phyloP scores from a whole-genome alignment of 2,888 invertebrate genomes.

The Melolontha melolontha region DNA sequence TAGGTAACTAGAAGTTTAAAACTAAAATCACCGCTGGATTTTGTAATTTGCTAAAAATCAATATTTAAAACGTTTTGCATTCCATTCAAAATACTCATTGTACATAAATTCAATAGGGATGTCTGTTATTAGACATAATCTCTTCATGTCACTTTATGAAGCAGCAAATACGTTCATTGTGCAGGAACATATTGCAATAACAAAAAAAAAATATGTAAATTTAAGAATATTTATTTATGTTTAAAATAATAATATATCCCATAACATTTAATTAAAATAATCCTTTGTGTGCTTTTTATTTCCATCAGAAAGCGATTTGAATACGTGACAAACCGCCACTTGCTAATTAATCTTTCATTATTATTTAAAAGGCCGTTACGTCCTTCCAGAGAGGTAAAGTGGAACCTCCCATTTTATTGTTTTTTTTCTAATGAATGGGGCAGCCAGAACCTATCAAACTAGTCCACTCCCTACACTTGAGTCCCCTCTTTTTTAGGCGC shows the following conservation, averaged over 20 bases:
- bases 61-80: no score
- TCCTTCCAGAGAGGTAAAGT: neutral
- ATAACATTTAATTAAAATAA: slow-evolving; percentile 1
- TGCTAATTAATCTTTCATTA: slow-evolving; percentile 15
- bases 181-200: no score
- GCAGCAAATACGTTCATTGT: no score
- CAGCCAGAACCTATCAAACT: slow-evolving; percentile 3
- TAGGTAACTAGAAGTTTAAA: no score
- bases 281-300: neutral
- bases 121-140: no score
- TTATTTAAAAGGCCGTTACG: neutral
- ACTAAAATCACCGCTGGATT: no score
- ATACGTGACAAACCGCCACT: slow-evolving; percentile 2
- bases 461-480: slow-evolving; percentile 13
- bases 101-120: no score
- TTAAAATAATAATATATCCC: neutral
- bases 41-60: no score
- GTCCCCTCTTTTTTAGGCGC: neutral
- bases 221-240: neutral
- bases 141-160: no score
- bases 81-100: no score
- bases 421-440: slow-evolving; percentile 17
- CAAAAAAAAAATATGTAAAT: neutral
- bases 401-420: slow-evolving; percentile 19
- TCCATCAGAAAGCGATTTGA: no score